These are phyloP conservation scores for Sminthopsis crassicaudata DNA, from an alignment of 2,113 vertebrate species.

Conservation along the genomic window DNA sequence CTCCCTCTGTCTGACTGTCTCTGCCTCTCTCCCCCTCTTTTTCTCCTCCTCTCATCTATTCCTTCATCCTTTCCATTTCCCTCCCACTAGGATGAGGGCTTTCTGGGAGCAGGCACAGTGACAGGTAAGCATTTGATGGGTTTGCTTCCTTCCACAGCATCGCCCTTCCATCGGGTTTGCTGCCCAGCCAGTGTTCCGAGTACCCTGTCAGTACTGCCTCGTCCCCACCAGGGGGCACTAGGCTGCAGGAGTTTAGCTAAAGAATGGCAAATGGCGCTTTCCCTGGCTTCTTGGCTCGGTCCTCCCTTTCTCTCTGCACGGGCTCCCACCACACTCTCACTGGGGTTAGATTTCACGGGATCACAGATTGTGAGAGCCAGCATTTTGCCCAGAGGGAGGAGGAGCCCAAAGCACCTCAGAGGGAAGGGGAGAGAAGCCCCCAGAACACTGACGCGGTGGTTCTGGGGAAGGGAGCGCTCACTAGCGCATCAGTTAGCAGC, in stretches of 20 bases:
- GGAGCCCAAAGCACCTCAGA: background rate
- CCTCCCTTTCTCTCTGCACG: background rate
- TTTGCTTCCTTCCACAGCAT: background rate
- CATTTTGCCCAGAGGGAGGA: background rate
- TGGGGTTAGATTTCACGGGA: background rate
- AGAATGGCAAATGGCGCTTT: background rate
- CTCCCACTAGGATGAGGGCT: background rate
- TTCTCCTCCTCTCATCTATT: background rate
- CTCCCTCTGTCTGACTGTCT: too few species aligned
- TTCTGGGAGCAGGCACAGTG: background rate
- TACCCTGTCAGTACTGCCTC: background rate
- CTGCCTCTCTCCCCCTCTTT: background rate
- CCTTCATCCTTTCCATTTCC: background rate
- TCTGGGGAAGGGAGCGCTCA: background rate
- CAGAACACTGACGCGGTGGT: background rate
- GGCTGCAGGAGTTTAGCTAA: background rate
- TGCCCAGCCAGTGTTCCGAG: background rate
- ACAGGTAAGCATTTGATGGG: background rate
- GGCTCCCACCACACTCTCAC: background rate
- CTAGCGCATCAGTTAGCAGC: background rate
- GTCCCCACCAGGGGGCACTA: slow-evolving; percentile 63
- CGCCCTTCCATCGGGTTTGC: background rate
- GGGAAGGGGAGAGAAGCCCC: background rate
- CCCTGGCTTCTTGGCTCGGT: background rate
- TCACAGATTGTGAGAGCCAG: background rate